Percentiles rank a stretch among this genome's conserved stretches.
Conservation (phyloP, 2,888 invertebrate species). For the Chloromyia formosa region DNA sequence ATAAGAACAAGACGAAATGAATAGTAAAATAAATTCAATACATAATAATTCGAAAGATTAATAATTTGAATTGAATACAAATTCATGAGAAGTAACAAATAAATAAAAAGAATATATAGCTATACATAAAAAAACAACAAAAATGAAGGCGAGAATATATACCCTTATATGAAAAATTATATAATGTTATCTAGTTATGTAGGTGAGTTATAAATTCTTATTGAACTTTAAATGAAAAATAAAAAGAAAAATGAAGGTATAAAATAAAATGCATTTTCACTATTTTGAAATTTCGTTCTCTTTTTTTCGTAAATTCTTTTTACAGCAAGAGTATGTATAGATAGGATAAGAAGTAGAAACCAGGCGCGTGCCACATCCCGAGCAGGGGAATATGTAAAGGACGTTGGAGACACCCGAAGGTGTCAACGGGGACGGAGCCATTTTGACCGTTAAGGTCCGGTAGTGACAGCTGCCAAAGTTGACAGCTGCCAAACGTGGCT, state of each 20-base stretch:
- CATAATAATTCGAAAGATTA: not conserved
- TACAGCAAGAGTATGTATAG: too few relatives aligned
- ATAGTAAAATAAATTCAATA: constrained; percentile 48
- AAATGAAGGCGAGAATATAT: constrained; percentile 51
- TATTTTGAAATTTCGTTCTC: too few relatives aligned
- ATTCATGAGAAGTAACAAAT: not conserved
- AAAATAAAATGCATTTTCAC: constrained; percentile 1
- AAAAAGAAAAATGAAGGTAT: constrained; percentile 34
- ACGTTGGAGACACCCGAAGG: too few relatives aligned
- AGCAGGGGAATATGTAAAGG: too few relatives aligned
- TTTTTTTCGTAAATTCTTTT: too few relatives aligned
- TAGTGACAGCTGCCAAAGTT: too few relatives aligned
- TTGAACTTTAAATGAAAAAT: constrained; percentile 38
- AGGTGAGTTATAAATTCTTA: constrained; percentile 61
- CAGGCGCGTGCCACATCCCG: too few relatives aligned
- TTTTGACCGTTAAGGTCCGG: too few relatives aligned
- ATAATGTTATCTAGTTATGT: constrained; percentile 63
- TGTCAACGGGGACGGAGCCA: too few relatives aligned
- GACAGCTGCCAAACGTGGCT: too few relatives aligned
- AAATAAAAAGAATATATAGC: constrained; percentile 47
- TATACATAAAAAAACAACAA: constrained; percentile 53
- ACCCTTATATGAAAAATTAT: constrained; percentile 52
- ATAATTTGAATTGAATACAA: not conserved
- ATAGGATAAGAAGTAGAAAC: too few relatives aligned
- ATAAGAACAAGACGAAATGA: constrained; percentile 21